Evolutionary conservation across 1,140 invertebrate species (phyloP).

Genomic region (Drosophila neocordata): DNA sequence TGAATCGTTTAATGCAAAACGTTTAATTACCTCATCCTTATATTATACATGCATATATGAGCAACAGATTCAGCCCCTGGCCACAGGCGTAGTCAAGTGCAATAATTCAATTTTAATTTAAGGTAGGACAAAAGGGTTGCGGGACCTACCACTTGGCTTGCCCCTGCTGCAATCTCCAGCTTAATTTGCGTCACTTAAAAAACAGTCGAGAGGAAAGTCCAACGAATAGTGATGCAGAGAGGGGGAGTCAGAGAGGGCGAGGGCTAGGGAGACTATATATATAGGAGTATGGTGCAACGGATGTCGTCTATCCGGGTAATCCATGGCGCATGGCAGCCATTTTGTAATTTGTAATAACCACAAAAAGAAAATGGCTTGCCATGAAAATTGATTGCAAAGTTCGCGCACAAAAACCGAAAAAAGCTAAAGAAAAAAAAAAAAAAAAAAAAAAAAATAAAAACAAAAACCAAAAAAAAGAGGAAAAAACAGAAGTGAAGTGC

Average conservation of each 20-base stretch:
- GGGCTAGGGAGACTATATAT: too few species aligned
- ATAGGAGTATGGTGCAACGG: not conserved
- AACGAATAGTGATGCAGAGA: not conserved
- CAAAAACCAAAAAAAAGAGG: not conserved
- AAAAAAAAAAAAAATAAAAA: not conserved
- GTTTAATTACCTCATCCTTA: constrained; percentile 6
- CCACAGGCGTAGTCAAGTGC: not conserved
- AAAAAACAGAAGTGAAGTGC: not conserved
- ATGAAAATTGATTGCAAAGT: constrained; percentile 12
- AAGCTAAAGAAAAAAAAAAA: not conserved
- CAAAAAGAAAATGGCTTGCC: constrained; percentile 7
- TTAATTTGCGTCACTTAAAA: constrained; percentile 10
- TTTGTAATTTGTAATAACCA: constrained; percentile 12
- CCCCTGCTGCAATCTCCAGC: not conserved
- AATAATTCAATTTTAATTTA: constrained; percentile 7
- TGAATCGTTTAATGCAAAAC: constrained; percentile 4
- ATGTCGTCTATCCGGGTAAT: not conserved
- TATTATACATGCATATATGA: not conserved
- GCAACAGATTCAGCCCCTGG: not conserved
- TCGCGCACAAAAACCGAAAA: constrained; percentile 1
- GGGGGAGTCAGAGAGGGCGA: not conserved
- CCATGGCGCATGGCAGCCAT: constrained; percentile 8
- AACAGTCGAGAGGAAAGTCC: not conserved
- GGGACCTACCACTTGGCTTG: not conserved
- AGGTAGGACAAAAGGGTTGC: constrained; percentile 6